Evolutionary conservation across 2,888 invertebrate species (phyloP), one percentile per base, ranked within the genome.

Genomic region (Pseudolycoriella hygida): DNA sequence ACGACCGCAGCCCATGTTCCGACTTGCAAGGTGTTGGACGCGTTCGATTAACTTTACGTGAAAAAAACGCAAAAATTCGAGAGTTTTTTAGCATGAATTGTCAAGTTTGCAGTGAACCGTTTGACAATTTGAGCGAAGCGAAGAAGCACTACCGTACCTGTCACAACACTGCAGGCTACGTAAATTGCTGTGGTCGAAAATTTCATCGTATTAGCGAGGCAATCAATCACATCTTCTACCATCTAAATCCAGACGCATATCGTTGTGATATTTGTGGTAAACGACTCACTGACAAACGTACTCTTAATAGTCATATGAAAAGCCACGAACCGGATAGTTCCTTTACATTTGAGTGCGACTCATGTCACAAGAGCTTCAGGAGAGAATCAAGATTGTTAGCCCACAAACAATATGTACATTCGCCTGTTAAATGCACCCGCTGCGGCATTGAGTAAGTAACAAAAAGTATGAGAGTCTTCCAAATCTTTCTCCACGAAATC

Each of bases 241-340:
- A 64, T 49, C 46, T 57, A 10, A 57, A 64, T 54, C 64, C 64
- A 2, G 61, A 62, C 46, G 58, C 59, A 47, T 64, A 61, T 43
- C 40, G 40, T 12, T 45, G 45, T 17, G 31, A 17, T 8, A 18
- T 31, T 18, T 45, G 45, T 20, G 8, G 14, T n/a, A 40, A 41
- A 32, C n/a, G 12, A 20, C 63, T 60, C 47, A 56, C 61, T 30
- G 61, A 63, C 41, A 61, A 60, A 25, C 60, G 61, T 40, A 60
- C 61, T 31, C 50, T 64, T 50, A 56, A 60, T 17, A 61, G 61
- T 25, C 64, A 64, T 19, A 41, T 17, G 5, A 17, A 39, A 39
- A 17, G 5, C 11, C 39, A 39, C 15, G 17, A 17, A 39, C 39
- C 39, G 17, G n/a, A n/a, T n/a, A n/a, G n/a, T n/a, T n/a, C n/a